Base-by-base conservation (phyloP, 2,113 vertebrate genomes). In the Colaptes auratus region DNA sequence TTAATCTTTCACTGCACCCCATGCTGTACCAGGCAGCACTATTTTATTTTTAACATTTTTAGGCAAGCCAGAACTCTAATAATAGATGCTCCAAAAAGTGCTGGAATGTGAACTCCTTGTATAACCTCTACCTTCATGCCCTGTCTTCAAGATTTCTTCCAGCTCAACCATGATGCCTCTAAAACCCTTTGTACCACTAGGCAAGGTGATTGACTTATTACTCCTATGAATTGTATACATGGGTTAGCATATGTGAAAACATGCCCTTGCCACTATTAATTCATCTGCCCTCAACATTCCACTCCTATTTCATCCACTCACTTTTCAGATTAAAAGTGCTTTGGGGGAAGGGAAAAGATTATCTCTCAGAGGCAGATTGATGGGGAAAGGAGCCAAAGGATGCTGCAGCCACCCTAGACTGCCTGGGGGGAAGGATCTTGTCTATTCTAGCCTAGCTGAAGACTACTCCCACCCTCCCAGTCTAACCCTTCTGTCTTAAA, bases 31-130 rank as follows among this genome's bases (percentile, higher is more conserved):
- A 93, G 56, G 44, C 25, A 88, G 9, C 19, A 69, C 6, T 8
- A 64, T 88, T 83, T 80, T 93, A 93, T 86, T 93, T 94, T 90
- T 69, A 86, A 85, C 64, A 48, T 60, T 95, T 92, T 86, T 70
- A 95, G 87, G 13, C 82, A 91, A 82, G 25, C 35, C 24, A 56
- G 56, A 88, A 76, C 14, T 71, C 78, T 91, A 93, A 88, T 88
- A 92, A 92, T 71, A 89, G 69, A 86, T 71, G 9, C 15, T 64
- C 69, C 44, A 79, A 90, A 39, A 66, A 89, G 33, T 64, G 18
- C 8, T 93, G 91, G 78, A 92, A 89, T 13, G 10, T 91, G 36
- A 75, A 64, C 60, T 89, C 67, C 30, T 56, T 85, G 25, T 52
- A 56, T 35, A 89, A 60, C 28, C 46, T 79, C 56, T 59, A 15